phyloP scores from a whole-genome alignment of 2,888 invertebrate genomes.

The Tenthredo mesomela region DNA sequence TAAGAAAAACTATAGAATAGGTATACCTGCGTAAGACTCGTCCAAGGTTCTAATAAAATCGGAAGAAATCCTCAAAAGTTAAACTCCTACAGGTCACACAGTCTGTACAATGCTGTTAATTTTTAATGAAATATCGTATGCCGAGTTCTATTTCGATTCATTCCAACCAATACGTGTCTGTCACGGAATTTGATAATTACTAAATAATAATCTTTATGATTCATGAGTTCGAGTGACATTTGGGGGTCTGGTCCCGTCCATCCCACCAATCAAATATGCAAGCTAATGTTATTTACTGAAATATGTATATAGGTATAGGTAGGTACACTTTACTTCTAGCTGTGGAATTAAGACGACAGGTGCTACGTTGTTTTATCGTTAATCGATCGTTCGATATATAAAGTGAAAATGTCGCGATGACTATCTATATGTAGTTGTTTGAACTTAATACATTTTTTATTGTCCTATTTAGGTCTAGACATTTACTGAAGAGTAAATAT shows the following conservation, averaged over 20 bases:
- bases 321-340: background rate
- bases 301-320: background rate
- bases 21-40: background rate
- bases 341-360: slow-evolving; percentile 28
- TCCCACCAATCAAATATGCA: slow-evolving; percentile 38
- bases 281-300: slow-evolving; percentile 46
- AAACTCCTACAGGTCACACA: background rate
- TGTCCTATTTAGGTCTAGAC: background rate
- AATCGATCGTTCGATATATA: slow-evolving; percentile 31
- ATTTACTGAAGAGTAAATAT: slow-evolving; percentile 8
- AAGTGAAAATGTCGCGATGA: slow-evolving; percentile 34
- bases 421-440: slow-evolving; percentile 23
- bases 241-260: background rate
- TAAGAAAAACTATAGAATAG: background rate
- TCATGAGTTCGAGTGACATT: background rate
- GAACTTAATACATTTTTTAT: slow-evolving; percentile 25
- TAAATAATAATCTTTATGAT: slow-evolving; percentile 44
- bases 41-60: background rate
- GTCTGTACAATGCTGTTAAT: background rate
- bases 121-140: background rate
- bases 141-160: background rate
- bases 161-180: background rate
- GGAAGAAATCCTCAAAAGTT: background rate
- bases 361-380: slow-evolving; percentile 23
- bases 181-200: slow-evolving; percentile 50